Evolutionary conservation across 2,797 vertebrate species (phyloP).

Genomic region (Sarcophilus harrisii): DNA sequence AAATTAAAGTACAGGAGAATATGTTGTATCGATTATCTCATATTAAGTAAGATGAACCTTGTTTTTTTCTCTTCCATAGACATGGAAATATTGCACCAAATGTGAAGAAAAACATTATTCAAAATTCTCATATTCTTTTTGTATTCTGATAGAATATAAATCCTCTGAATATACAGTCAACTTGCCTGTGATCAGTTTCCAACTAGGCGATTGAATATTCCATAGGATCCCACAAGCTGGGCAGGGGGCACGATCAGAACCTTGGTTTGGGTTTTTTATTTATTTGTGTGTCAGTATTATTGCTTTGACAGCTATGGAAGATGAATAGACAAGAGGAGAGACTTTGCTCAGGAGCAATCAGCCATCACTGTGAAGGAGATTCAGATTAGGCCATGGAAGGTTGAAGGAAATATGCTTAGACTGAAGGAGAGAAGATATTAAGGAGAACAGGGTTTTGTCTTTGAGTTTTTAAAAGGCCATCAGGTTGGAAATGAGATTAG

Average conservation of each 20-base stretch:
- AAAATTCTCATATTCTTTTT: background rate
- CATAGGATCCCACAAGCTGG: background rate
- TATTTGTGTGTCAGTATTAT: background rate
- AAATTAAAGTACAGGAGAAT: background rate
- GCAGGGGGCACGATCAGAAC: background rate
- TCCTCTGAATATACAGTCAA: background rate
- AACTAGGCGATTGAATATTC: background rate
- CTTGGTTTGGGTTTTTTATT: background rate
- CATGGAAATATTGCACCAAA: background rate
- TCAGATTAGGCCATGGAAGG: background rate
- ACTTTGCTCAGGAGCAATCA: background rate
- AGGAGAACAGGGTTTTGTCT: background rate
- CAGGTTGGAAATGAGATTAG: background rate
- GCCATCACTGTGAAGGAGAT: background rate
- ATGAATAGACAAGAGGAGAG: background rate
- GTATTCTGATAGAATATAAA: background rate
- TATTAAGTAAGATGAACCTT: background rate
- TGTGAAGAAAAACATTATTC: background rate
- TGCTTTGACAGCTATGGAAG: background rate
- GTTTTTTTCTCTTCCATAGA: background rate
- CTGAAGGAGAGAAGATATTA: background rate
- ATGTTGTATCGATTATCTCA: background rate
- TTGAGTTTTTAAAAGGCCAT: background rate
- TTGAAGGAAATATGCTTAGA: background rate
- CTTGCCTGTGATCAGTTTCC: background rate